Conservation (phyloP, 2,888 invertebrate genomes). For the Sarcophaga carnaria region DNA sequence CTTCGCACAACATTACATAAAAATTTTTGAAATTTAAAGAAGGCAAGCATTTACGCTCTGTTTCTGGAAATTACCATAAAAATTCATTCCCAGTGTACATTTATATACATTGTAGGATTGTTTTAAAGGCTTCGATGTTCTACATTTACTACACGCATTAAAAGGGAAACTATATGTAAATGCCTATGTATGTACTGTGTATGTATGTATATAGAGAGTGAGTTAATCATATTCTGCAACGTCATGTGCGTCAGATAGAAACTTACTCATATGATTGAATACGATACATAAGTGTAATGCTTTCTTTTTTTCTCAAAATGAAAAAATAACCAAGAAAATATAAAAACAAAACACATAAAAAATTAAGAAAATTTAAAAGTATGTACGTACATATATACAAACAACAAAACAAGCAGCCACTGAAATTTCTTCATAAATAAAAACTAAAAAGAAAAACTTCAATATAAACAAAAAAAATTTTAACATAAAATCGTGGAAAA, state of each 20-base stretch:
- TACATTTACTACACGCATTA: too few species aligned
- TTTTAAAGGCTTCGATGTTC: too few species aligned
- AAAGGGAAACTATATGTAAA: neutral
- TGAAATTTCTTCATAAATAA: constrained; percentile 39
- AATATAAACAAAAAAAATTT: constrained; percentile 57
- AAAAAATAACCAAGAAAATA: constrained; percentile 6
- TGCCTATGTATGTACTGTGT: neutral
- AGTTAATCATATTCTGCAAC: constrained; percentile 9
- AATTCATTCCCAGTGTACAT: neutral
- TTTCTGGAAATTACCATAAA: too few species aligned
- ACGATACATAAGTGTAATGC: neutral
- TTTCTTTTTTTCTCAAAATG: constrained; percentile 21
- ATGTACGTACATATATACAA: neutral
- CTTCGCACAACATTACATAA: too few species aligned
- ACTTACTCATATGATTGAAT: neutral
- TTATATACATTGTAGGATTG: too few species aligned
- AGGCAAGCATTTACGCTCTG: too few species aligned
- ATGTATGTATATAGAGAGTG: constrained; percentile 20
- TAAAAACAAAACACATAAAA: constrained; percentile 36
- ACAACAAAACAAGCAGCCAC: constrained; percentile 24
- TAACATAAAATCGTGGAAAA: constrained; percentile 38
- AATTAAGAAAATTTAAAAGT: constrained; percentile 34
- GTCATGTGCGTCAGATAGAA: constrained; percentile 45
- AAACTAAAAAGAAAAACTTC: constrained; percentile 42
- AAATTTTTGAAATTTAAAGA: too few species aligned